Conservation (phyloP, 2,888 invertebrate genomes). For the Philonicus albiceps region DNA sequence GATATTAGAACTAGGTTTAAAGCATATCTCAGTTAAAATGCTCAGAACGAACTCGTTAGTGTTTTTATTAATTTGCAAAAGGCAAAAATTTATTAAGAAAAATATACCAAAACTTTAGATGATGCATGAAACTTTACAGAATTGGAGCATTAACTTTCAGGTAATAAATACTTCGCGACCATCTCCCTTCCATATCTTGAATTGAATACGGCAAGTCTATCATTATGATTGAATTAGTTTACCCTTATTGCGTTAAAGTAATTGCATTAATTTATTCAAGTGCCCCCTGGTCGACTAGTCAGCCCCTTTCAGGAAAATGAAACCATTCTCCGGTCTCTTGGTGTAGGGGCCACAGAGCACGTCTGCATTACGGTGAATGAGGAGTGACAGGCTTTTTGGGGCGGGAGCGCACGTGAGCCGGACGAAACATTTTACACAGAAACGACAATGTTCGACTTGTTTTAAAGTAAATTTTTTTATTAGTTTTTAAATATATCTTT, state of each 20-base stretch:
- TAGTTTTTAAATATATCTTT: conserved; percentile 39
- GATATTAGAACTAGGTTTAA: too few relatives aligned
- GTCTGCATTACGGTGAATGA: neutral
- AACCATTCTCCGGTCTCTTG: neutral
- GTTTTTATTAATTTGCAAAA: too few relatives aligned
- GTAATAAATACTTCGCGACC: neutral
- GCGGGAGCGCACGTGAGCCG: neutral
- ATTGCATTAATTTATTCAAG: conserved; percentile 25
- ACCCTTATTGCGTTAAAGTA: conserved; percentile 27
- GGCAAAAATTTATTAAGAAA: too few relatives aligned
- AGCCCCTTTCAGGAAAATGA: neutral
- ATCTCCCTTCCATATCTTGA: neutral
- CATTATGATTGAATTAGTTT: conserved; percentile 25
- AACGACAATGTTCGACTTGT: neutral
- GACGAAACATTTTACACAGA: neutral
- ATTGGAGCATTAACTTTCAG: neutral
- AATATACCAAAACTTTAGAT: too few relatives aligned
- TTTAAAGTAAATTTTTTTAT: neutral
- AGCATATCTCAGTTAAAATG: too few relatives aligned
- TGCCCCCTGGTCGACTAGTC: neutral
- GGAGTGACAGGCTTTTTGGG: conserved; percentile 1
- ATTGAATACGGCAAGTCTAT: neutral
- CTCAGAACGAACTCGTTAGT: too few relatives aligned
- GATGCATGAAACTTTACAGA: too few relatives aligned
- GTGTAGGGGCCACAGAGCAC: neutral